Conservation (phyloP, 2,888 invertebrate genomes). For the Epinotia nisella region DNA sequence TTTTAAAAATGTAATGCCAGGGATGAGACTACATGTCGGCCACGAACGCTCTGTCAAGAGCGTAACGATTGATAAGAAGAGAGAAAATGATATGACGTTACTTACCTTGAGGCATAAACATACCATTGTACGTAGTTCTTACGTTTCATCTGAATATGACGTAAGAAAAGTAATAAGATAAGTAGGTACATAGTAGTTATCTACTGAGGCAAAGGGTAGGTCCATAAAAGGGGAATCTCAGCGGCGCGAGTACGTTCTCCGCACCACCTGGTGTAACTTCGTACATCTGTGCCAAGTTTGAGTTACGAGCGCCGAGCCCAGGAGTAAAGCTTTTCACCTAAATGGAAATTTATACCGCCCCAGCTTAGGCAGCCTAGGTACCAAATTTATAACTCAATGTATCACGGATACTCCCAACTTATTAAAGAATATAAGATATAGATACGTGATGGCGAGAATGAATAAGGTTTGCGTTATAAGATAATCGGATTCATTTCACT, state of each 20-base stretch:
- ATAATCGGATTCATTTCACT: constrained; percentile 19
- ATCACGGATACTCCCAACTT: constrained; percentile 1
- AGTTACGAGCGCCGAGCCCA: constrained; percentile 63
- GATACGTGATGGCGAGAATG: neutral
- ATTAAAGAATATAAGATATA: constrained; percentile 12
- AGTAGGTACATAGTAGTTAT: neutral
- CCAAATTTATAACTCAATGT: constrained; percentile 25
- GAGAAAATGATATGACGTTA: too few species aligned
- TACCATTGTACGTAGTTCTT: neutral
- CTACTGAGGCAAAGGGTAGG: constrained; percentile 6
- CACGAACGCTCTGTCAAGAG: too few species aligned
- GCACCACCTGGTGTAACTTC: constrained; percentile 67
- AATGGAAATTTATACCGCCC: constrained; percentile 72
- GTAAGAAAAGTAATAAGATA: constrained; percentile 4
- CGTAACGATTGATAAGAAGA: too few species aligned
- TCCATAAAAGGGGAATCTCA: constrained; percentile 21
- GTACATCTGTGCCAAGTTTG: constrained; percentile 66
- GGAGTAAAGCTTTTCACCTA: constrained; percentile 64
- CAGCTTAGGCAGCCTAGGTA: constrained; percentile 49
- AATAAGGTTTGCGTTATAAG: neutral
- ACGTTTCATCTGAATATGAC: neutral
- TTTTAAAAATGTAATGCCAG: too few species aligned
- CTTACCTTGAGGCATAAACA: too few species aligned
- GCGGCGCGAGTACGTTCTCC: constrained; percentile 23
- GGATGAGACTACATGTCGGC: too few species aligned